Conservation (phyloP, 2,797 vertebrate genomes). For the Prionace glauca region DNA sequence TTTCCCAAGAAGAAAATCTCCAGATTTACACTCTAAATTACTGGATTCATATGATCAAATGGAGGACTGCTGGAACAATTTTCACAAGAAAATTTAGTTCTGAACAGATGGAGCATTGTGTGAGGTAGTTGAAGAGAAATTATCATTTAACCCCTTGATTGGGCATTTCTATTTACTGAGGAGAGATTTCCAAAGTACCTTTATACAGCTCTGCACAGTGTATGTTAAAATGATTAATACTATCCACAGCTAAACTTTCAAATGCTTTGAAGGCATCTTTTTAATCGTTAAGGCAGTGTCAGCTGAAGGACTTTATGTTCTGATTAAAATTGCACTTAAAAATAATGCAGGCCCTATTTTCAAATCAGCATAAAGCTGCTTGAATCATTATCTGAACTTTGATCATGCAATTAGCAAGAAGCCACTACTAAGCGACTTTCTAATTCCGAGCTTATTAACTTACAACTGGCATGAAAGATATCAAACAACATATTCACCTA, state of each 20-base stretch:
- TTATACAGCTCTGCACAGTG: not conserved
- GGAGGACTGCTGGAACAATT: not conserved
- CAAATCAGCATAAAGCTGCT: not conserved
- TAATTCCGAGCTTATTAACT: not conserved
- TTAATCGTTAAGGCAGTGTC: not conserved
- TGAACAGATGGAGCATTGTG: not conserved
- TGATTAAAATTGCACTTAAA: not conserved
- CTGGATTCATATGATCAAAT: constrained; percentile 30
- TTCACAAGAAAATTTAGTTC: constrained; percentile 14
- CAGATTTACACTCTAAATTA: constrained; percentile 24
- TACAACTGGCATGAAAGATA: not conserved
- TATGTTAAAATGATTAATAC: constrained; percentile 23
- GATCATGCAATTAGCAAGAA: not conserved
- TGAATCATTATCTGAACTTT: not conserved
- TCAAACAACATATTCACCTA: not conserved
- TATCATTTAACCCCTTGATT: constrained; percentile 18
- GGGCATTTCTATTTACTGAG: not conserved
- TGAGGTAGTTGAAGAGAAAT: constrained; percentile 29
- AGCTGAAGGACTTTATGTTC: not conserved
- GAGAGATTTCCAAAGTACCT: not conserved
- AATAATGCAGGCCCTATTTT: not conserved
- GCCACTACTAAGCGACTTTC: not conserved
- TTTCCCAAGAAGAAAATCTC: not conserved
- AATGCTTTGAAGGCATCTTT: not conserved
- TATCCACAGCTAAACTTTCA: not conserved